Base-by-base conservation (phyloP, 2,113 vertebrate species). In the Rhinogobius similis region DNA sequence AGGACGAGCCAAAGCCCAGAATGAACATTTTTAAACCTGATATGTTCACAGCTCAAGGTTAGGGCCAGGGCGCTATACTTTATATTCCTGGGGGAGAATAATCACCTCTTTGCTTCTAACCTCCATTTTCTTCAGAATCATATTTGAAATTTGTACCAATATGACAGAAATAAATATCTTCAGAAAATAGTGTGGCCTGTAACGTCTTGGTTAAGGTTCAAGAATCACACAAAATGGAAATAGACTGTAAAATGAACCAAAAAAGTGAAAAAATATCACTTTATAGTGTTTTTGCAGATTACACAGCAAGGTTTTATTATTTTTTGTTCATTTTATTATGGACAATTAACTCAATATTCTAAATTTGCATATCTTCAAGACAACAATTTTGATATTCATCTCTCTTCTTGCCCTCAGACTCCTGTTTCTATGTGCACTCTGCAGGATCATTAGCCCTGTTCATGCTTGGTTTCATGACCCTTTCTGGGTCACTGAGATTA, bases 21-120 rank as follows among this genome's bases (percentile, higher is more conserved):
- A 18, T n/a, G 58, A 10, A 20, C 58, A 12, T 32, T 61, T 61
- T 38, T 61, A 36, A 61, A 61, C 58, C 29, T 10, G 58, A 61
- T 61, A 61, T 11, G 58, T 38, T 36, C 18, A 21, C 29, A n/a
- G 29, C 58, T 61, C 58, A 36, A 61, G 58, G 58, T 38, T 61
- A 61, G 20, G 27, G 2, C 29, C 58, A n/a, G 27, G 20, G 26
- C 55, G 26, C 55, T 29, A 5, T 8, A 36, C 32, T 7, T 3
- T 16, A 12, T 11, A 32, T 38, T 61, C 27, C 32, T n/a, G 10
- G 3, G 20, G 20, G 20, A 38, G 16, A 21, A n/a, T 11, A 11
- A 36, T 36, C 26, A 36, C 29, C 18, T 61, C 27, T n/a, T 61
- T 38, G 24, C 26, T 29, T 58, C 55, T 58, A 29, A 29, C 5